Percentiles rank a stretch among this genome's conserved stretches.
Evolutionary conservation across 2,888 invertebrate species (phyloP).

Genomic region (Chrysotoxum bicinctum): DNA sequence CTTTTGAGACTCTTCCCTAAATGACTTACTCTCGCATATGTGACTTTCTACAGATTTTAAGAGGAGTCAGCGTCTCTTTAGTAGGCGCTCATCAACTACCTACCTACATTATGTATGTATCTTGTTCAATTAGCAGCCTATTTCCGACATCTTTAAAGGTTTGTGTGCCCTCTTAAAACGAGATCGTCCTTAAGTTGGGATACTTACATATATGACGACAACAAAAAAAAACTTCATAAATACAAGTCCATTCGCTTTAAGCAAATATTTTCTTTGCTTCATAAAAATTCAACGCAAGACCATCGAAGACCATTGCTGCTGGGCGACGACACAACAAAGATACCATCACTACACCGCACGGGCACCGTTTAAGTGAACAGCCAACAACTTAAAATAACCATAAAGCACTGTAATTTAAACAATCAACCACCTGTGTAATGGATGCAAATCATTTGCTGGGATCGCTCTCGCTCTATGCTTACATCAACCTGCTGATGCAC

Average conservation of each 20-base stretch:
- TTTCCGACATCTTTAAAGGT: background rate
- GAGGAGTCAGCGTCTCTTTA: too few relatives aligned
- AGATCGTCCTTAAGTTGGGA: background rate
- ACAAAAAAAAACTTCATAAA: background rate
- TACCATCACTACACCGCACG: background rate
- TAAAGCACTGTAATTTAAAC: conserved; percentile 69
- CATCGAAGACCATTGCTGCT: background rate
- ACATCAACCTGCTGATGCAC: background rate
- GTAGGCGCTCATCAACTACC: too few relatives aligned
- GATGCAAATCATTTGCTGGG: conserved; percentile 59
- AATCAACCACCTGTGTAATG: conserved; percentile 70
- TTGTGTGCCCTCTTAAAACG: background rate
- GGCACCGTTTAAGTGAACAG: conserved; percentile 46
- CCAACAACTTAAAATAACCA: conserved; percentile 57
- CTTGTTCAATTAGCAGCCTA: background rate
- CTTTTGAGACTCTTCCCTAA: too few relatives aligned
- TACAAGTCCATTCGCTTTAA: background rate
- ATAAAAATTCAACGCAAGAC: background rate
- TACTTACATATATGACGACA: background rate
- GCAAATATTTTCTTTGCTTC: conserved; percentile 40
- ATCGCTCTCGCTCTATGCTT: conserved; percentile 35
- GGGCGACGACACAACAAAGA: background rate
- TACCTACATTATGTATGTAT: background rate
- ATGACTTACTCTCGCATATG: too few relatives aligned
- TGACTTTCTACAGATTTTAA: too few relatives aligned